Conservation (phyloP, 2,113 vertebrate genomes). For the Sinocyclocheilus maitianheensis region DNA sequence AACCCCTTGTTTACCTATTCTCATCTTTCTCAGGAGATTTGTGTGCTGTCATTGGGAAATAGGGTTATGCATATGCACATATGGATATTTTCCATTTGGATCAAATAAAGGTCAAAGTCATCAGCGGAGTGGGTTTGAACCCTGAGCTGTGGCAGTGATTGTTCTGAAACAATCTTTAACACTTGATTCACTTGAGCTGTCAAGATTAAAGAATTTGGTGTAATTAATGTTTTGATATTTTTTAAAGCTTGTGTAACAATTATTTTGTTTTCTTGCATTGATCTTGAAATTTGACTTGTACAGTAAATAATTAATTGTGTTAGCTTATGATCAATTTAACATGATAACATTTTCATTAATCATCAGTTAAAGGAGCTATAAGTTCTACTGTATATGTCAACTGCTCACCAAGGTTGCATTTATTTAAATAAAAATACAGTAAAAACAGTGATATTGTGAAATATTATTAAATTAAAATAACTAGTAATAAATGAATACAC, state of each 20-base stretch:
- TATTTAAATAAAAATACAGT: too few species aligned
- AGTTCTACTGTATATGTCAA: too few species aligned
- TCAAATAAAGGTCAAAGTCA: slow-evolving; percentile 17
- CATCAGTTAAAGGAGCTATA: too few species aligned
- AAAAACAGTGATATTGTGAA: too few species aligned
- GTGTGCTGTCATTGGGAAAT: not conserved
- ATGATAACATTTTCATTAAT: too few species aligned
- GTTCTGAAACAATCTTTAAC: not conserved
- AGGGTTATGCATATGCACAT: not conserved
- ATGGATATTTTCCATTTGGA: not conserved
- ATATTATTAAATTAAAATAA: too few species aligned
- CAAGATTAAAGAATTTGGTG: not conserved
- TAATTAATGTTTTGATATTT: not conserved
- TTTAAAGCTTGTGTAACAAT: not conserved
- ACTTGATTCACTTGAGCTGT: not conserved
- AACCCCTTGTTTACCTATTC: not conserved
- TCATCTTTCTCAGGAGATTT: not conserved
- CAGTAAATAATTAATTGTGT: too few species aligned
- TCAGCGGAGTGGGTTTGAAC: not conserved
- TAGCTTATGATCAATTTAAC: too few species aligned
- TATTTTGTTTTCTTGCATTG: too few species aligned
- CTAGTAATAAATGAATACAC: too few species aligned
- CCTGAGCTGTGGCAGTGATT: not conserved
- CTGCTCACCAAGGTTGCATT: too few species aligned
- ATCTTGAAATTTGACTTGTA: too few species aligned